A percentile compares a stretch with the other conserved stretches of the same genome.
phyloP scores from a whole-genome alignment of 2,113 vertebrate genomes.

The Phylloscopus trochilus region DNA sequence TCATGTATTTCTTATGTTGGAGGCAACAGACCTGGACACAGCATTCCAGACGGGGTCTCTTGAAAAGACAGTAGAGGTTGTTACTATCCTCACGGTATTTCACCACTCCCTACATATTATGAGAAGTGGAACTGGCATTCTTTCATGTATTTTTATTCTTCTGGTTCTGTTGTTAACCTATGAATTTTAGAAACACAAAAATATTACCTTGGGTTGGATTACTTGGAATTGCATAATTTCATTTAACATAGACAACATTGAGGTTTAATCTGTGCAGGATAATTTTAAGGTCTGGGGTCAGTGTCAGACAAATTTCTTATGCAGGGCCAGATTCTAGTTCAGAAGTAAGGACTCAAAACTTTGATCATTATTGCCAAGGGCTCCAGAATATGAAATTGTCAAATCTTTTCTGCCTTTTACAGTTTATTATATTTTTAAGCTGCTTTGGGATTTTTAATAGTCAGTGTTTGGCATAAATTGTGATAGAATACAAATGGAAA shows the following conservation, averaged over 20 bases:
- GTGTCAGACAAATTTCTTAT: not conserved
- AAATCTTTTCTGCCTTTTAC: not conserved
- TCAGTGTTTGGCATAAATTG: not conserved
- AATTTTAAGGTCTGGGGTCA: not conserved
- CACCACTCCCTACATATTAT: not conserved
- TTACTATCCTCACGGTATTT: not conserved
- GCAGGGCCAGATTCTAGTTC: not conserved
- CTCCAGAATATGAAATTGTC: not conserved
- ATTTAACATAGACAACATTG: not conserved
- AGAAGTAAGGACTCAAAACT: not conserved
- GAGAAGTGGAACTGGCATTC: not conserved
- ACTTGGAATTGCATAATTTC: not conserved
- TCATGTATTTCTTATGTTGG: not conserved
- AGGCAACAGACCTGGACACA: rapidly evolving
- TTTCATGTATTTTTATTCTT: not conserved
- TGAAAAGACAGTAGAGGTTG: not conserved
- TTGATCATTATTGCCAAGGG: not conserved
- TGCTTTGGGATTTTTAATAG: not conserved
- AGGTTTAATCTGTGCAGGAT: not conserved
- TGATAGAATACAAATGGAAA: not conserved
- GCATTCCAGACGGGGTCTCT: not conserved
- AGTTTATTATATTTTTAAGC: not conserved
- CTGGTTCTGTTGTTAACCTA: not conserved
- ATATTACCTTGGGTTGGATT: not conserved
- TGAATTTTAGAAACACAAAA: not conserved